phyloP scores from a whole-genome alignment of 2,888 invertebrate genomes.

The Drosophila atroscutellata region DNA sequence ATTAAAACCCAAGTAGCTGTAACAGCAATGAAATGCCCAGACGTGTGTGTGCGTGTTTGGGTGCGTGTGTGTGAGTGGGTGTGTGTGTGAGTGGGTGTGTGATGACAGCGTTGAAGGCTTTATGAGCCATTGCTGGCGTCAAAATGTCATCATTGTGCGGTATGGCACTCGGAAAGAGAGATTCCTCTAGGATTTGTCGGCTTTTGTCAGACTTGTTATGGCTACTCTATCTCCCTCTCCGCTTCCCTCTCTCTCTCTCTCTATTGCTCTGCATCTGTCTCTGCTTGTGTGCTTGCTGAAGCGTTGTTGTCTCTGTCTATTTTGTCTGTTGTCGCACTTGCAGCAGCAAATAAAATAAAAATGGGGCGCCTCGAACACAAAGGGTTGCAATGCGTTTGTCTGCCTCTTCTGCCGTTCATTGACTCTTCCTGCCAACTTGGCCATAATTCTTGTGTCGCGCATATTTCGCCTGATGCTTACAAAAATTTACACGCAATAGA shows the following conservation, averaged over 20 bases:
- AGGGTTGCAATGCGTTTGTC: conserved; percentile 52
- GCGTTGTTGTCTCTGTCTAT: conserved; percentile 29
- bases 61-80: conserved; percentile 3
- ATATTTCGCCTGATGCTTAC: conserved; percentile 53
- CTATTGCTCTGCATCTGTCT: not conserved
- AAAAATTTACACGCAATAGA: conserved; percentile 81
- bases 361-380: conserved; percentile 36
- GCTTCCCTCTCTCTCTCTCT: not conserved
- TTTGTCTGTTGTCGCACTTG: conserved; percentile 54
- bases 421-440: conserved; percentile 54
- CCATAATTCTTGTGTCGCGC: conserved; percentile 67
- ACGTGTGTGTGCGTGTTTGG: conserved; percentile 3
- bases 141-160: conserved; percentile 72
- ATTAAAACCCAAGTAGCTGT: conserved; percentile 72
- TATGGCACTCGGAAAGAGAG: conserved; percentile 31
- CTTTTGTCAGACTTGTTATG: conserved; percentile 59
- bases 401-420: conserved; percentile 54
- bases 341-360: conserved; percentile 47
- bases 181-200: conserved; percentile 46
- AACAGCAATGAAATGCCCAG: conserved; percentile 43
- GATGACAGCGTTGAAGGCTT: conserved; percentile 70
- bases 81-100: conserved; percentile 15
- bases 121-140: conserved; percentile 83
- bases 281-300: conserved; percentile 22
- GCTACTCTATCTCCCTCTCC: conserved; percentile 8